Evolutionary conservation across 2,797 vertebrate genomes (phyloP).

Genomic region (Setipinna tenuifilis): DNA sequence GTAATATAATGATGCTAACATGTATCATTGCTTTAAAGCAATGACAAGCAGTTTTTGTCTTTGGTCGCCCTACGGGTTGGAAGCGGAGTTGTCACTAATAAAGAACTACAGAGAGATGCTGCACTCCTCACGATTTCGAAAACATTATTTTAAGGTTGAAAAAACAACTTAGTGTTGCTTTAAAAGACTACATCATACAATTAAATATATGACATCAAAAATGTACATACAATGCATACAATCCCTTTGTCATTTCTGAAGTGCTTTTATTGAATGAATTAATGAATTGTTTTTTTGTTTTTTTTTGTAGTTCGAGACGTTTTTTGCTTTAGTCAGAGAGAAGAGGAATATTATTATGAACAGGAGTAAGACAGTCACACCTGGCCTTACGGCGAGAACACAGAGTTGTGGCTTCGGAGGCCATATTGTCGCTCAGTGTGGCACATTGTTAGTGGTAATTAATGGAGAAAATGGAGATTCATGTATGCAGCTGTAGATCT

Average conservation of each 20-base stretch:
- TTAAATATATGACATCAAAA: not conserved
- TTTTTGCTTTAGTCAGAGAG: not conserved
- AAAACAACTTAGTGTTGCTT: too few species aligned
- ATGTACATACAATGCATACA: too few species aligned
- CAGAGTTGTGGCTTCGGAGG: conserved; percentile 21
- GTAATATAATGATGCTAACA: too few species aligned
- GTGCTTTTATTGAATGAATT: not conserved
- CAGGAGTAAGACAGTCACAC: not conserved
- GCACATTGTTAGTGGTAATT: conserved; percentile 74
- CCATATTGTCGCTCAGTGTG: conserved; percentile 55
- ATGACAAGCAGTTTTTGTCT: too few species aligned
- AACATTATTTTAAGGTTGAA: too few species aligned
- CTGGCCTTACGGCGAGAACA: not conserved
- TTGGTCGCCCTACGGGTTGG: too few species aligned
- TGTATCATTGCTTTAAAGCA: too few species aligned
- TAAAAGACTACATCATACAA: too few species aligned
- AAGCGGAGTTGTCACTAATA: too few species aligned
- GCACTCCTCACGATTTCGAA: too few species aligned
- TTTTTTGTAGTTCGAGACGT: not conserved
- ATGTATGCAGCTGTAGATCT: conserved; percentile 72
- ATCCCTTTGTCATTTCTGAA: not conserved
- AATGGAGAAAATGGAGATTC: conserved; percentile 68
- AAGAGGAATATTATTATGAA: not conserved
- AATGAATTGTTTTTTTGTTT: too few species aligned
- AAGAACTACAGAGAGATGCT: too few species aligned